These are phyloP conservation scores for Neotoxoptera formosana DNA, from an alignment of 1,140 invertebrate genomes.

Conservation along the genomic window DNA sequence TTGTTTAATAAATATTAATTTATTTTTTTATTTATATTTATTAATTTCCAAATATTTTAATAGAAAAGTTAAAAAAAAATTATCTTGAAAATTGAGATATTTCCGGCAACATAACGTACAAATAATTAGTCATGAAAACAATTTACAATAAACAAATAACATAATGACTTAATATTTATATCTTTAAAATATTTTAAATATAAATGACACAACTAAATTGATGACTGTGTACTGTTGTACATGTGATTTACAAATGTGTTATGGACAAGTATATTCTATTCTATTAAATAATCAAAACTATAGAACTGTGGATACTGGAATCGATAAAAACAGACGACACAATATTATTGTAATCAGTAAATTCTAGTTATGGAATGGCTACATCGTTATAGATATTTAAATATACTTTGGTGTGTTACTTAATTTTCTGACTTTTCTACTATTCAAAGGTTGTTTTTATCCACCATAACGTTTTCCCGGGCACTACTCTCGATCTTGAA, in stretches of 20 bases:
- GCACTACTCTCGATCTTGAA: neutral
- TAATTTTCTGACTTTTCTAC: neutral
- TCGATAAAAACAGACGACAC: neutral
- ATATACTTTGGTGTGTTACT: neutral
- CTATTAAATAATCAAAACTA: neutral
- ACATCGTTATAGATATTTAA: neutral
- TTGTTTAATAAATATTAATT: too few species aligned
- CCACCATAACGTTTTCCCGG: neutral
- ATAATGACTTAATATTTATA: too few species aligned
- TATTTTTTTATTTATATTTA: too few species aligned
- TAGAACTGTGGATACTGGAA: neutral
- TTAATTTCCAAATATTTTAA: too few species aligned
- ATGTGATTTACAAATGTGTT: neutral
- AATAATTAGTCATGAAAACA: too few species aligned
- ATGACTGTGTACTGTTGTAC: too few species aligned
- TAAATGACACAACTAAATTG: too few species aligned
- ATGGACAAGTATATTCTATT: neutral
- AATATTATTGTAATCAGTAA: neutral
- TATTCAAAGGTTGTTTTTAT: neutral
- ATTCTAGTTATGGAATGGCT: neutral
- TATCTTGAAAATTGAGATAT: too few species aligned
- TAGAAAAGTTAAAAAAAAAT: too few species aligned
- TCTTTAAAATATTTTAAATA: too few species aligned
- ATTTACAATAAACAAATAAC: too few species aligned
- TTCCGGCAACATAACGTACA: too few species aligned